phyloP scores from a whole-genome alignment of 2,888 invertebrate species.

The Pristionchus maxplancki region DNA sequence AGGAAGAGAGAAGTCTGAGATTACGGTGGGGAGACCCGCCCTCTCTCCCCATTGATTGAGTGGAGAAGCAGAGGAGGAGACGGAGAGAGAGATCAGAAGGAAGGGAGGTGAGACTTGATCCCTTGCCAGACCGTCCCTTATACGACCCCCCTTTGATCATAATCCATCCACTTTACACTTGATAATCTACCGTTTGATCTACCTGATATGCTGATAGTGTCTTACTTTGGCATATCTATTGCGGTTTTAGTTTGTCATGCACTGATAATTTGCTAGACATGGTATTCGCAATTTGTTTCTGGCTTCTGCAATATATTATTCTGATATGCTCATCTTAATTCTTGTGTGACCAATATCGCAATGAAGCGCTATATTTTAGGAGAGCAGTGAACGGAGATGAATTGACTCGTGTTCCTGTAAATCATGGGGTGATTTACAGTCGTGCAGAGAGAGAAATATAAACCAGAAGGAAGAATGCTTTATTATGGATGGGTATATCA shows the following conservation, averaged over 20 bases:
- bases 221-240: not conserved
- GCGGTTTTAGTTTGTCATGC: not conserved
- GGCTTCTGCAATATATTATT: too few relatives aligned
- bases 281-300: too few relatives aligned
- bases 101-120: slow-evolving; percentile 40
- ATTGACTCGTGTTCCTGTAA: slow-evolving; percentile 53
- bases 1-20: slow-evolving; percentile 27
- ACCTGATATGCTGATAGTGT: not conserved
- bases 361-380: not conserved
- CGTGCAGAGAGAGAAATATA: not conserved
- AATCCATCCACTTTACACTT: slow-evolving; percentile 28
- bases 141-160: slow-evolving; percentile 41
- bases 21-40: slow-evolving; percentile 48
- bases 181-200: not conserved
- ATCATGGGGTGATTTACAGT: slow-evolving; percentile 53
- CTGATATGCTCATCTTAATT: too few relatives aligned
- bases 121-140: slow-evolving; percentile 25
- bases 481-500: slow-evolving; percentile 49
- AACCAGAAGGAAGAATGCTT: not conserved
- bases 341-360: not conserved
- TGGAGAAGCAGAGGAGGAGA: not conserved
- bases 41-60: slow-evolving; percentile 30
- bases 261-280: not conserved
- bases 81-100: not conserved
- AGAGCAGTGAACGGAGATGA: slow-evolving; percentile 29